Percentiles rank a stretch among this genome's conserved stretches.
phyloP scores from a whole-genome alignment of 1,140 invertebrate species.

The Apis laboriosa region DNA sequence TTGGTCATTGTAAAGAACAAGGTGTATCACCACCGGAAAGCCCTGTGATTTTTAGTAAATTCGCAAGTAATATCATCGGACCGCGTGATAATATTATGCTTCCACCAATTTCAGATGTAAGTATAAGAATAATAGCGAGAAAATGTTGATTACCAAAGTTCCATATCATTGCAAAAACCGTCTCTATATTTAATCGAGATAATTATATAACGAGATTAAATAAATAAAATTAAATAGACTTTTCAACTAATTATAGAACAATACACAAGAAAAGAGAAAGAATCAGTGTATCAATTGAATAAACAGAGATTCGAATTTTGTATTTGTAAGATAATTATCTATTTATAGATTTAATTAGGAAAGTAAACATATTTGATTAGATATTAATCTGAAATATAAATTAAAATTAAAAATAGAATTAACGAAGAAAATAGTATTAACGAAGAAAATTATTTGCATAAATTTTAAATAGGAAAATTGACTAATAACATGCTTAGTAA shows the following conservation, averaged over 20 bases:
- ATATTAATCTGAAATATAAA: background rate
- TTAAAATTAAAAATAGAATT: background rate
- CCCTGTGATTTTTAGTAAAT: conserved; percentile 91
- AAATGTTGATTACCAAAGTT: background rate
- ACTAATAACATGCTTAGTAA: background rate
- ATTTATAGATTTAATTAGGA: background rate
- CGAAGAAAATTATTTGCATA: too few relatives aligned
- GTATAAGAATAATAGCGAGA: conserved; percentile 48
- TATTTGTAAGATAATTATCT: background rate
- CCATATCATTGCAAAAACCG: background rate
- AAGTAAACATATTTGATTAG: background rate
- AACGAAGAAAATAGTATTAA: too few relatives aligned
- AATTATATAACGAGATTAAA: conserved; percentile 2
- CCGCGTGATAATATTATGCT: conserved; percentile 87
- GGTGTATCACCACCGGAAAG: conserved; percentile 86
- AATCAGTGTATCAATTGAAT: background rate
- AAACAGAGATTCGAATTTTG: background rate
- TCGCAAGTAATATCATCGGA: conserved; percentile 89
- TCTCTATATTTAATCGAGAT: conserved; percentile 4
- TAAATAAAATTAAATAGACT: conserved; percentile 22
- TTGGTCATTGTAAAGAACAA: conserved; percentile 90
- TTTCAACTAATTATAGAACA: conserved; percentile 6
- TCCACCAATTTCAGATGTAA: conserved; percentile 85
- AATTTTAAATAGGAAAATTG: too few relatives aligned
- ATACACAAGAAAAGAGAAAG: background rate